Evolutionary conservation across 2,797 vertebrate species (phyloP).

Genomic region (Takifugu rubripes): DNA sequence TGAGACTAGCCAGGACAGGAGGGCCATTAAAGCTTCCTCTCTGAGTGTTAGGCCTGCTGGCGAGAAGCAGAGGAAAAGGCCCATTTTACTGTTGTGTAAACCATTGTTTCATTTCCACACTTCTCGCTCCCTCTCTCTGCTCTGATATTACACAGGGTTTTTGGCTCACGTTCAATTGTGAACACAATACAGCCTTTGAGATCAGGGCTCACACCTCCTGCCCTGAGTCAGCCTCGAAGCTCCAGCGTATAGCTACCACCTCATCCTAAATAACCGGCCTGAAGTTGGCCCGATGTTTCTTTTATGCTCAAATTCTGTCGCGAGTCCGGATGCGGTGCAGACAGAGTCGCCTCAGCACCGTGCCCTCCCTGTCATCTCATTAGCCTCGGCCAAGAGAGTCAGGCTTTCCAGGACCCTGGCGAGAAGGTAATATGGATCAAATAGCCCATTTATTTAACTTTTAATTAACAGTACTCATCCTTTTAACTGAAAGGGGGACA

Average conservation of each 20-base stretch:
- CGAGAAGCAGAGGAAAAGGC: constrained; percentile 66
- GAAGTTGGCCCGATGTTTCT: constrained; percentile 22
- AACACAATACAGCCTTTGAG: constrained; percentile 79
- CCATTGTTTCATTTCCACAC: constrained; percentile 77
- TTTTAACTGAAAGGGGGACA: constrained; percentile 37
- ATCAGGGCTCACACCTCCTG: constrained; percentile 61
- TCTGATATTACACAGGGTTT: constrained; percentile 73
- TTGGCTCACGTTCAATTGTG: constrained; percentile 70
- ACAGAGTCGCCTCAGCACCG: constrained; percentile 2
- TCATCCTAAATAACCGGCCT: constrained; percentile 18
- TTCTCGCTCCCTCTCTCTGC: constrained; percentile 53
- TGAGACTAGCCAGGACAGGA: constrained; percentile 62
- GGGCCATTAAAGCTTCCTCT: constrained; percentile 53
- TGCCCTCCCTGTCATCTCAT: constrained; percentile 16
- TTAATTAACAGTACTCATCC: constrained; percentile 75
- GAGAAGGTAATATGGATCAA: constrained; percentile 63
- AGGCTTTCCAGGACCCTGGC: constrained; percentile 40
- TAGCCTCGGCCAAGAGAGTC: constrained; percentile 42
- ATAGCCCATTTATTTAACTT: constrained; percentile 57
- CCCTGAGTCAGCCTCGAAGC: constrained; percentile 29
- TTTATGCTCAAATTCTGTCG: constrained; percentile 25
- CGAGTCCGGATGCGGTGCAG: constrained; percentile 19
- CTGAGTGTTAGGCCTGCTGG: constrained; percentile 52
- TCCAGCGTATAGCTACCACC: constrained; percentile 48
- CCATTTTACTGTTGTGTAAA: constrained; percentile 75